Base-by-base conservation (phyloP, 2,113 vertebrate genomes). In the Serilophus lunatus region DNA sequence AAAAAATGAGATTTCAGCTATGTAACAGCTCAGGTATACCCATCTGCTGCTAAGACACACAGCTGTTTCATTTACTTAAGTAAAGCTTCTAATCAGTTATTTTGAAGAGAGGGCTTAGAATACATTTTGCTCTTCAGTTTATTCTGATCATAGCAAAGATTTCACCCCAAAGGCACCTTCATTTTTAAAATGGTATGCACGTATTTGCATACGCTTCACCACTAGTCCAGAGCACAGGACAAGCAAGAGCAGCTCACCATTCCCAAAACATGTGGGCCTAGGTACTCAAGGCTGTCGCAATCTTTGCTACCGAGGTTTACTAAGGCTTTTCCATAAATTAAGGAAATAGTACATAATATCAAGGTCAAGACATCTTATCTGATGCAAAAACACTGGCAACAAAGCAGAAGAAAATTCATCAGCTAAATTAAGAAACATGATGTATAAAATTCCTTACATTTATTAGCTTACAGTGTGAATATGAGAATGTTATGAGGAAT, bases 1-100 rank as follows among this genome's bases (percentile, higher is more conserved):
- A 81, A 95, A 94, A 97, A 97, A 97, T 90, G 60, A 83, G 86
- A 95, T 97, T 97, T 97, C 91, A 96, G 86, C 85, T 82, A 56
- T 60, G 54, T 29, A 79, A 71, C 56, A 82, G 85, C 96, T 90
- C 90, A 91, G 61, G 49, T 91, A 86, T 64, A 83, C 65, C 77
- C 93, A 93, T 91, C 87, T 95, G 87, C 79, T 92, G 63, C 24
- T 49, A 79, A 92, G 74, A 38, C 79, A 76, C 86, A 88, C 91
- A 97, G 93, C 87, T 97, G 91, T 96, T 97, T 95, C 64, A 33
- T 75, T 93, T 95, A 92, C 92, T 70, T 76, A 83, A 42, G 10
- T 82, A 89, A 87, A 51, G 53, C 60, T 93, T 95, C 79, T 94
- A 95, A 70, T 79, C 86, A 83, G 45, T 94, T 91, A 65, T 86